Base-by-base conservation (phyloP, 2,888 invertebrate species). In the Drosophila bunnanda region DNA sequence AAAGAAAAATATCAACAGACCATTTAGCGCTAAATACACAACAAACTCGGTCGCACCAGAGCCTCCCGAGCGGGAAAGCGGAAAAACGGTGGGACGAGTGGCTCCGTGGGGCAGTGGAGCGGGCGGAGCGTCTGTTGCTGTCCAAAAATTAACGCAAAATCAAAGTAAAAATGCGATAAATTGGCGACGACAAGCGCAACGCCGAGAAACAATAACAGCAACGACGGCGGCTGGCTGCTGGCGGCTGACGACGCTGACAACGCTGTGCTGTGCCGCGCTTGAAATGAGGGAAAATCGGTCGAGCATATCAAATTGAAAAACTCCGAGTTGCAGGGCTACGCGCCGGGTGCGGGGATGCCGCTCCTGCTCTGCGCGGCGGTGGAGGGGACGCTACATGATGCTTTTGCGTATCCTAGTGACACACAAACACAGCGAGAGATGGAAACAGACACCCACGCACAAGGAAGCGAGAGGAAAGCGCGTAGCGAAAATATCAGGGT, bases 271-370 rank as follows among this genome's bases (percentile, higher is more conserved):
- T 68, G 60, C 77, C 73, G 80, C 83, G 83, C 75, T 85, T 80
- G 78, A 85, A 85, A 85, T 85, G 88, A 88, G 88, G 78, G 85
- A 88, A 87, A 88, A 84, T 88, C 87, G 87, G 79, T 88, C 84
- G 82, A 88, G 88, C 88, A 88, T 84, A 84, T 84, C 87, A 87
- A 88, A 87, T 87, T 88, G 80, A 86, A 87, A 87, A 88, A 82
- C 82, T 76, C 79, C 76, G 79, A 77, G 85, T 80, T 76, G 76
- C 78, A 81, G 77, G 85, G 77, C 80, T 77, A 80, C 81, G 76
- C 60, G 39, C 34, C 46, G 32, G 48, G 8, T 48, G 38, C 4
- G 6, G 38, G 38, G 58, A 25, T 3, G 60, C 53, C 38, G 53
- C 64, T 62, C 32, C 53, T 43, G 38, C 46, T 43, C 41, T 17